Evolutionary conservation across 2,888 invertebrate species (phyloP), one percentile per base, ranked within the genome.

Genomic region (Helicoverpa assulta): DNA sequence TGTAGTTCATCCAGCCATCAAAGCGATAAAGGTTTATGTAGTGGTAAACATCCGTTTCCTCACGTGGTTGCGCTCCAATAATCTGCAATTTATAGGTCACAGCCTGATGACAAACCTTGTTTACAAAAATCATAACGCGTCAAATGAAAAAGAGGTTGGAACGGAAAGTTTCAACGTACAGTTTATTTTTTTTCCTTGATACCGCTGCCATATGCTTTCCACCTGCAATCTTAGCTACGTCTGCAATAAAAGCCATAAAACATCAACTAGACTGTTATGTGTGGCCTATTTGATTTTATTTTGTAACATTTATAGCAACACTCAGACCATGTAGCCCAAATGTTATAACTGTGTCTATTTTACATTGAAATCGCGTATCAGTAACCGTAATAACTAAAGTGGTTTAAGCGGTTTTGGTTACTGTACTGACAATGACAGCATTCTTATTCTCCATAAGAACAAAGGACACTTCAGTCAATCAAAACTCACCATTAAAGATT

Each of bases 21-120:
- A 73, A 82, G 73, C 67, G 59, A 63, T 69, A 69, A 63, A 71
- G 69, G 62, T 78, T 68, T 37, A 71, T 67, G 62, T 50, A 14
- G 37, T 53, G 33, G 63, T 69, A 83, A 74, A 83, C 70, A 78
- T 73, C 70, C 65, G 81, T 66, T 78, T 63, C 57, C n/a, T 26
- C 50, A 64, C 21, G 47, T 54, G 26, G 26, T 67, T 67, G 54
- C 69, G 52, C 61, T 53, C 56, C 66, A 67, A 47, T 26, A 19
- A 43, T 29, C 54, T 8, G 57, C 21, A 21, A 43, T 16, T 40
- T 26, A 33, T 29, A 12, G 76, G 54, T 60, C 40, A 61, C 29
- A 59, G 33, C 33, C 33, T 33, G 52, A n/a, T 50, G 12, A 51
- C 26, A 65, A 37, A 26, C 59, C 29, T 43, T 59, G 18, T 19